Percentiles rank a stretch among this genome's conserved stretches.
Evolutionary conservation across 2,797 vertebrate genomes (phyloP).

Genomic region (Enteromius unitaeniatus): DNA sequence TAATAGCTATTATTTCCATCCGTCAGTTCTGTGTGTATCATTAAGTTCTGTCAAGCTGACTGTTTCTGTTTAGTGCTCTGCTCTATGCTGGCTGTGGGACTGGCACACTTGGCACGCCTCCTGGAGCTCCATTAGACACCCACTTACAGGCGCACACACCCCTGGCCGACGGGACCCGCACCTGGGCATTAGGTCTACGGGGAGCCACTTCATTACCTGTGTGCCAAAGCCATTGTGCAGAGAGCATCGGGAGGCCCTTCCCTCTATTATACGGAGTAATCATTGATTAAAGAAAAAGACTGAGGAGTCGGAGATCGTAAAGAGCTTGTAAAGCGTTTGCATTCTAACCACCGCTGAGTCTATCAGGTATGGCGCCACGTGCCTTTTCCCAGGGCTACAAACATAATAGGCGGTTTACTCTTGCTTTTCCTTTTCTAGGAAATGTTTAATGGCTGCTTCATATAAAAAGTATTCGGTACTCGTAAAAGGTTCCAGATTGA

Average conservation of each 20-base stretch:
- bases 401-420: slow-evolving; percentile 73
- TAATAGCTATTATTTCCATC: slow-evolving; percentile 45
- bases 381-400: slow-evolving; percentile 64
- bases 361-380: slow-evolving; percentile 67
- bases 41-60: slow-evolving; percentile 32
- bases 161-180: slow-evolving; percentile 46
- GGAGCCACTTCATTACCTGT: slow-evolving; percentile 60
- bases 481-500: slow-evolving; percentile 75
- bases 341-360: slow-evolving; percentile 56
- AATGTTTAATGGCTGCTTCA: slow-evolving; percentile 70
- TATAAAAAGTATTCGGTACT: slow-evolving; percentile 75
- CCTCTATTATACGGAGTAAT: slow-evolving; percentile 55
- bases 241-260: slow-evolving; percentile 35
- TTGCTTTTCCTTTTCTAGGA: slow-evolving; percentile 62
- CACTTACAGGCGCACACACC: slow-evolving; percentile 47
- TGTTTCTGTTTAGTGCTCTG: slow-evolving; percentile 50
- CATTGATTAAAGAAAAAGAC: slow-evolving; percentile 63
- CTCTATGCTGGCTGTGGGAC: slow-evolving; percentile 38
- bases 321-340: slow-evolving; percentile 57
- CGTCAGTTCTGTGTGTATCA: slow-evolving; percentile 27
- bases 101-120: slow-evolving; percentile 62
- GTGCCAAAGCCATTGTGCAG: slow-evolving; percentile 42
- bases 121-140: slow-evolving; percentile 58
- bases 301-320: slow-evolving; percentile 56
- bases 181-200: slow-evolving; percentile 49